Evolutionary conservation across 2,797 vertebrate genomes (phyloP), one percentile per base, ranked within the genome.

Genomic region (Mormyrus hasselquistii): DNA sequence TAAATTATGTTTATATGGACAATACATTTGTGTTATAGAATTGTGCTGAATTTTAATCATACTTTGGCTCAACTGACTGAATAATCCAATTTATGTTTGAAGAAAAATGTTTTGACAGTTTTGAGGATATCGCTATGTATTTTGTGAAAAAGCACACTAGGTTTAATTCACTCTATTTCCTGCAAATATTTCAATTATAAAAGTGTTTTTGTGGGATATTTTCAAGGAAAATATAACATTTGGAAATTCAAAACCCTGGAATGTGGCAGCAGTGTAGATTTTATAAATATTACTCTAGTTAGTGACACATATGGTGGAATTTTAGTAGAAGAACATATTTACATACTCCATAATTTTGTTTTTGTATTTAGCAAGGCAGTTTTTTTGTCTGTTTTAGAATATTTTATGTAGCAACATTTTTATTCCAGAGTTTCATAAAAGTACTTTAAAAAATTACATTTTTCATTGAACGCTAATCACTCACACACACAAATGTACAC

Each of bases 141-240:
- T 82, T 47, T 47, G 38, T 82, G 47, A 47, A 82, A 82, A 82
- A 82, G 6, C 14, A 76, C 12, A 76, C 22, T 25, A 76, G 16
- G 76, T 82, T 82, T 82, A 47, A 82, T 82, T 82, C 41, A 82
- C 41, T 82, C 47, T 16, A 9, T 82, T 19, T 47, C 76, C 38
- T 79, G 34, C 14, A 83, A 22, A 44, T 57, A 83, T 82, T 85
- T 55, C 44, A 55, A 6, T 69, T 29, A 89, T 62, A 50, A 85
- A 86, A 82, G 14, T 47, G 44, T 89, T 50, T 87, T 10, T 88
- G 41, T 69, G 38, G 57, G 69, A 83, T 47, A 49, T 88, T 89
- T 87, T 25, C 69, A 73, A 44, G 29, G 50, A 87, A 87, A 88
- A 73, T 62, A 79, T 76, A 14, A 59, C 22, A 89, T 89, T 89